A percentile compares a stretch with the other conserved stretches of the same genome.
phyloP scores from a whole-genome alignment of 1,140 invertebrate species.

The Cherax destructor region DNA sequence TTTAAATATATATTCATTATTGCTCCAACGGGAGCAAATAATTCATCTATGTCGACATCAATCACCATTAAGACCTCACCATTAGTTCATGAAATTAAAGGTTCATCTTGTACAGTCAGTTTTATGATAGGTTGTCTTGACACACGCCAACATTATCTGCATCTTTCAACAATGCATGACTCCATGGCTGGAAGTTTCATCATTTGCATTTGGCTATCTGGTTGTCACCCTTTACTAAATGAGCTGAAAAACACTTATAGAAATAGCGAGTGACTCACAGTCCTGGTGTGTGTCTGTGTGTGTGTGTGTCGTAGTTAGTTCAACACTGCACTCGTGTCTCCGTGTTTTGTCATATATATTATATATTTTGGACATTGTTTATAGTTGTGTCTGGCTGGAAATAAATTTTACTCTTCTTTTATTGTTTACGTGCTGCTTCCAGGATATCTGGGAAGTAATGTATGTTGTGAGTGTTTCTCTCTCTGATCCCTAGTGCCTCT shows the following conservation, averaged over 20 bases:
- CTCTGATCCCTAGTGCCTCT: too few relatives aligned
- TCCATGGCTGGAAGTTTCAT: background rate
- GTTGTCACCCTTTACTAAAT: background rate
- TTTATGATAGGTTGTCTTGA: background rate
- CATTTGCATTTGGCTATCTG: background rate
- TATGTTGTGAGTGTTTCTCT: background rate
- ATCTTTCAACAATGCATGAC: background rate
- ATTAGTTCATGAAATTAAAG: too few relatives aligned
- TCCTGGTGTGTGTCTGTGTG: background rate
- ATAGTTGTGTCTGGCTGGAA: background rate
- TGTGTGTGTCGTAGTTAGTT: background rate
- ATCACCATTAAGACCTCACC: too few relatives aligned
- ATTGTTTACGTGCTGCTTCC: background rate
- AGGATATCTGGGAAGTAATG: constrained; percentile 60
- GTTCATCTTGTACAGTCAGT: background rate
- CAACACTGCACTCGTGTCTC: background rate
- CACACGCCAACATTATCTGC: background rate
- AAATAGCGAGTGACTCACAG: constrained; percentile 1
- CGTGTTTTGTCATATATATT: background rate
- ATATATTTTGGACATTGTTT: background rate
- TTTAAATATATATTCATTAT: too few relatives aligned
- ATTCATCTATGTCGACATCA: too few relatives aligned
- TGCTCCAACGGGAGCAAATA: too few relatives aligned
- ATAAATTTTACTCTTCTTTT: background rate
- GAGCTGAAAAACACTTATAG: background rate